phyloP scores from a whole-genome alignment of 2,888 invertebrate species.

The Drosophila borealis region DNA sequence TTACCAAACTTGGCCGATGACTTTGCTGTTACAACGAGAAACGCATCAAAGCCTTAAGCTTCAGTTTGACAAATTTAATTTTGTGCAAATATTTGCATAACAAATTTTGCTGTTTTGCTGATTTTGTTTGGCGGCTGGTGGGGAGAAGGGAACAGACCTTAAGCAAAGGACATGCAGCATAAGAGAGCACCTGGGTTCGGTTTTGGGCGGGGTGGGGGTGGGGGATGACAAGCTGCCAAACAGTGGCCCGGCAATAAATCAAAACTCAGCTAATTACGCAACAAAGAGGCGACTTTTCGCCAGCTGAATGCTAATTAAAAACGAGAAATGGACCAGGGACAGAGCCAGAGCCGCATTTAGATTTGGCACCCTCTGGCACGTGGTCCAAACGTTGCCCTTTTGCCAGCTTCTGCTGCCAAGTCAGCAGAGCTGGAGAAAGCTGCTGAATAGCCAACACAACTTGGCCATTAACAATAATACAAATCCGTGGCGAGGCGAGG shows the following conservation, averaged over 20 bases:
- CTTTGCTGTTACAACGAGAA: constrained; percentile 8
- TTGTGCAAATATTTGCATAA: constrained; percentile 73
- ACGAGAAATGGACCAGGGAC: constrained; percentile 32
- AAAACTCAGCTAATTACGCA: constrained; percentile 82
- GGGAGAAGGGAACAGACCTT: constrained; percentile 1
- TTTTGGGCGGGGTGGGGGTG: constrained; percentile 1
- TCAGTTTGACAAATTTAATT: constrained; percentile 67
- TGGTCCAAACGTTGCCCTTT: constrained; percentile 32
- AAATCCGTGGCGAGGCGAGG: constrained; percentile 41
- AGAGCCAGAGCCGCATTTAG: constrained; percentile 41
- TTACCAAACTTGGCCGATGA: constrained; percentile 6
- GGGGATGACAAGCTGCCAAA: constrained; percentile 51
- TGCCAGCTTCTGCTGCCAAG: constrained; percentile 45
- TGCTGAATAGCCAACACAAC: constrained; percentile 60
- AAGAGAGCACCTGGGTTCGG: constrained; percentile 50
- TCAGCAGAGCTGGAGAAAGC: constrained; percentile 33
- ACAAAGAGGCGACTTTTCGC: constrained; percentile 74
- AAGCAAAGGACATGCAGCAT: constrained; percentile 10
- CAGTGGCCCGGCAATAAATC: constrained; percentile 68
- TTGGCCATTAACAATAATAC: constrained; percentile 79
- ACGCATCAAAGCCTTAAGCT: constrained; percentile 43
- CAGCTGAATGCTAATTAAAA: constrained; percentile 80
- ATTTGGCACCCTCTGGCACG: constrained; percentile 39
- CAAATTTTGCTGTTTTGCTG: constrained; percentile 37
- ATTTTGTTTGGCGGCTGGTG: background rate